A percentile compares a stretch with the other conserved stretches of the same genome.
Conservation (phyloP, 2,113 vertebrate species). For the Oncorhynchus tshawytscha region DNA sequence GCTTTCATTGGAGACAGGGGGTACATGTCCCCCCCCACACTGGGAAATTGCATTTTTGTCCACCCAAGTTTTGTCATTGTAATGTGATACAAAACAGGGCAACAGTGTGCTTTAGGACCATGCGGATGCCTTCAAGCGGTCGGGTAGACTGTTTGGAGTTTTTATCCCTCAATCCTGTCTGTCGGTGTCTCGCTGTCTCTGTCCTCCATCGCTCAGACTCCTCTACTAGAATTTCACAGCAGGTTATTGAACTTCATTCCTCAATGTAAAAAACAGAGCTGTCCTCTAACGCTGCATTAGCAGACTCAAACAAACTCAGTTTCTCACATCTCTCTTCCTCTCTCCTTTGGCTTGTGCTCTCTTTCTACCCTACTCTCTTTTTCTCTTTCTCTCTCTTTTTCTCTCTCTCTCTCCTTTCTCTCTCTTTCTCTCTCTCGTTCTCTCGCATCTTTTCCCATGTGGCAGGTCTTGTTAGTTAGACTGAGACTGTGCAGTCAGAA, state of each 20-base stretch:
- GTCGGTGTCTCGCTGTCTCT: not conserved
- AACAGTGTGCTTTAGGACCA: too few relatives aligned
- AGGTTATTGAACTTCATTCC: slow-evolving; percentile 40
- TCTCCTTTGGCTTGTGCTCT: slow-evolving; percentile 50
- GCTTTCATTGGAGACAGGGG: too few relatives aligned
- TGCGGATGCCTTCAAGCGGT: too few relatives aligned
- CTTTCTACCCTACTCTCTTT: not conserved
- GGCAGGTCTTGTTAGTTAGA: slow-evolving; percentile 53
- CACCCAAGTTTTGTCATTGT: too few relatives aligned
- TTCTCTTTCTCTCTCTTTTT: too few relatives aligned
- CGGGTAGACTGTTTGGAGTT: too few relatives aligned
- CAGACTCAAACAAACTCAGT: not conserved
- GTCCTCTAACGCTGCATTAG: slow-evolving; percentile 35
- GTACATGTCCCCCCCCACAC: too few relatives aligned
- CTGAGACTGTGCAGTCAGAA: slow-evolving; percentile 55
- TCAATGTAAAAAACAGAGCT: slow-evolving; percentile 55
- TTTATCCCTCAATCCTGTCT: not conserved
- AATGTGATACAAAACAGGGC: too few relatives aligned
- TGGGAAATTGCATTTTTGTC: too few relatives aligned
- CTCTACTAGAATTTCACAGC: slow-evolving; percentile 54
- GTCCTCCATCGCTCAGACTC: slow-evolving; percentile 41
- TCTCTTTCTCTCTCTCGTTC: too few relatives aligned
- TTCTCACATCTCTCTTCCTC: not conserved
- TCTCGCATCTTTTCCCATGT: not conserved
- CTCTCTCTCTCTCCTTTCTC: too few relatives aligned